These are phyloP conservation scores for Hybos culiciformis DNA, from an alignment of 2,888 invertebrate genomes.

Conservation along the genomic window DNA sequence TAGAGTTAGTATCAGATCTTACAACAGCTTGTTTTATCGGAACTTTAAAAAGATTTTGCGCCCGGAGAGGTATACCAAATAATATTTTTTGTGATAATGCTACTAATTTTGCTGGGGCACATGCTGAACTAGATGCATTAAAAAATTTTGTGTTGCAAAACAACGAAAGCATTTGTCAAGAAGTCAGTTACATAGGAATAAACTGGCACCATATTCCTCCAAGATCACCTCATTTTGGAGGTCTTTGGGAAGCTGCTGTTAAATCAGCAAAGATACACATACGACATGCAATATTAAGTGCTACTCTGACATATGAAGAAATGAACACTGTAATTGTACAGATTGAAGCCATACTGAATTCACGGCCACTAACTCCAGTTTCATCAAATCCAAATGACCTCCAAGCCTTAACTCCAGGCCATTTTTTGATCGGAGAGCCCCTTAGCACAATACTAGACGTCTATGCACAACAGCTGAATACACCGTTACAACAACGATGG, in stretches of 20 bases:
- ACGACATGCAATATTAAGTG: conserved; percentile 9
- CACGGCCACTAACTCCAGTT: conserved; percentile 14
- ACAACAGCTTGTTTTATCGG: background rate
- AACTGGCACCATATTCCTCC: conserved; percentile 12
- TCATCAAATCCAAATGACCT: conserved; percentile 15
- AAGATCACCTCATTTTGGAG: conserved; percentile 13
- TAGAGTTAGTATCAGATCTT: background rate
- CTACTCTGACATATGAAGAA: conserved; percentile 12
- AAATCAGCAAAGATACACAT: conserved; percentile 14
- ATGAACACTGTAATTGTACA: conserved; percentile 13
- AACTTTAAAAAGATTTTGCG: conserved; percentile 5
- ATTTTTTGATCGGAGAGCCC: background rate
- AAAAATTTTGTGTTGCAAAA: background rate
- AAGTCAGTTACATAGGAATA: background rate
- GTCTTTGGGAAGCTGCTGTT: conserved; percentile 14
- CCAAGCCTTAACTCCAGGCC: background rate
- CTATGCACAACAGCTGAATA: no score
- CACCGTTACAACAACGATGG: no score
- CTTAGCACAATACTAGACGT: background rate
- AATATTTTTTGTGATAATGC: conserved; percentile 9
- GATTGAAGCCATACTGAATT: conserved; percentile 17
- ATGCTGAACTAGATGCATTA: background rate
- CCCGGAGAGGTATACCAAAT: conserved; percentile 4
- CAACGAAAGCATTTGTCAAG: background rate
- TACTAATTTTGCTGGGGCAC: conserved; percentile 11